phyloP scores from a whole-genome alignment of 2,797 vertebrate genomes.

The Hemibagrus guttatus region DNA sequence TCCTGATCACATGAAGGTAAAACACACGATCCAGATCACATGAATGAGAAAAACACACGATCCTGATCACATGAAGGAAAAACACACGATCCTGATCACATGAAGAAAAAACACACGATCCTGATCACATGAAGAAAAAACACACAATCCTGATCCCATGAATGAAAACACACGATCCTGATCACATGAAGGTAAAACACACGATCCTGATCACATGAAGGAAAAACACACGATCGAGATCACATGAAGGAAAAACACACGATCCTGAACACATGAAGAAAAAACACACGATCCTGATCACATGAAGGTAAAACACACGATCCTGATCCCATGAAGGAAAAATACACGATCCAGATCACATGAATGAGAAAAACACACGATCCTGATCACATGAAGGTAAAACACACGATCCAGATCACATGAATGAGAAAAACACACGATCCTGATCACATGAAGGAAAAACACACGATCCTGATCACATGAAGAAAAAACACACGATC shows the following conservation, averaged over 20 bases:
- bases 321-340: too few species aligned
- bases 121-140: too few species aligned
- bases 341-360: background rate
- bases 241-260: background rate
- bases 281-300: background rate
- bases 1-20: too few species aligned
- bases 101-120: background rate
- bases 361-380: background rate
- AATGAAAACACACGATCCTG: background rate
- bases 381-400: too few species aligned
- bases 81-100: background rate
- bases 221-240: too few species aligned
- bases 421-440: background rate
- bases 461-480: background rate
- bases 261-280: too few species aligned
- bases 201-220: too few species aligned
- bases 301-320: too few species aligned
- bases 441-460: too few species aligned
- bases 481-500: too few species aligned
- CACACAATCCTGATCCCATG: background rate
- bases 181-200: background rate
- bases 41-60: background rate
- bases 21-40: background rate
- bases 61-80: too few species aligned
- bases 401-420: background rate